Conservation (phyloP, 2,113 vertebrate genomes). For the Eptatretus burgeri region DNA sequence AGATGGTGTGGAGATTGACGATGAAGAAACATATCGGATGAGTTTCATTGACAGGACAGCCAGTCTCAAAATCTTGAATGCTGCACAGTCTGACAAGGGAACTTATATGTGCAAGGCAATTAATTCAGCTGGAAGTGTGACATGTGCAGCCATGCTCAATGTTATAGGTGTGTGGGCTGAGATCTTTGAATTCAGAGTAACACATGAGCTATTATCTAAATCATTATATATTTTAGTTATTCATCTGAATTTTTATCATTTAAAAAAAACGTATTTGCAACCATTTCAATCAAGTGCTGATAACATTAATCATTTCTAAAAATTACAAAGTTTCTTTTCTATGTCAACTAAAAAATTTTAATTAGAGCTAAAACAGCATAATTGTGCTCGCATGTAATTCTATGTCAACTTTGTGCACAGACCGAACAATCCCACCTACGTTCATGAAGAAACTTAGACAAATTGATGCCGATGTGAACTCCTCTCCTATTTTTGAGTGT, state of each 20-base stretch:
- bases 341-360: no score
- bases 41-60: conserved; percentile 50
- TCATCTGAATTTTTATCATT: no score
- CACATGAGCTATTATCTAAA: no score
- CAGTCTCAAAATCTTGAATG: conserved; percentile 35
- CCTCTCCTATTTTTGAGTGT: conserved; percentile 50
- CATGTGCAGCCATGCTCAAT: conserved; percentile 33
- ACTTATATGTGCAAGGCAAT: conserved; percentile 46
- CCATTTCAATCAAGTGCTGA: no score
- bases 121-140: conserved; percentile 44
- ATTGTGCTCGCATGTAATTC: no score
- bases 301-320: no score
- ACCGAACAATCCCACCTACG: conserved; percentile 48
- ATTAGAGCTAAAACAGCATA: no score
- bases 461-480: conserved; percentile 58
- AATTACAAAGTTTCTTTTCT: no score
- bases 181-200: no score
- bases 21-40: conserved; percentile 40
- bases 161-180: conserved; percentile 37
- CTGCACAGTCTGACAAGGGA: conserved; percentile 30
- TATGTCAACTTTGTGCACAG: conserved; percentile 16
- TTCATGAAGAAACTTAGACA: conserved; percentile 76
- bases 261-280: not conserved
- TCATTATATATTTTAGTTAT: no score
- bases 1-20: conserved; percentile 73